Evolutionary conservation across 2,888 invertebrate species (phyloP), one percentile per base, ranked within the genome.

Genomic region (Agrenia bidenticulata): DNA sequence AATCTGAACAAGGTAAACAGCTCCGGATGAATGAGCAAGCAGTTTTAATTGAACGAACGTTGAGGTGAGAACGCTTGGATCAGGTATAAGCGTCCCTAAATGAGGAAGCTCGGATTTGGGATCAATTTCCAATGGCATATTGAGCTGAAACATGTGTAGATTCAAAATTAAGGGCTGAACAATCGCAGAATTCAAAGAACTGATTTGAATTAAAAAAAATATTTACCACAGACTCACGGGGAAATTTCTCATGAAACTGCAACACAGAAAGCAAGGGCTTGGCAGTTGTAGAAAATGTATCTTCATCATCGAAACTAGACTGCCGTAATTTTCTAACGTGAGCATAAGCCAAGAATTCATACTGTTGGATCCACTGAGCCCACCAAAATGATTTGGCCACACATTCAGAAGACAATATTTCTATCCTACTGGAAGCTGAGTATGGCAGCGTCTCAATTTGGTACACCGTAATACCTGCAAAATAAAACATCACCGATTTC

Each of bases 161-260:
- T 39, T 7, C 7, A 15, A 39, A 45, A 15, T 17, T 5, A 45
- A 45, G n/a, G 4, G 15, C n/a, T 45, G 15, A 19, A 45, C n/a
- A 11, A 17, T 9, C 15, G 45, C 19, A 17, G 2, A 15, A 15
- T 15, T 19, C 17, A n/a, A n/a, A n/a, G n/a, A n/a, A n/a, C n/a
- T n/a, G n/a, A n/a, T n/a, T 51, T 15, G 15, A 24, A 11, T 15
- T 17, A 51, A 11, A 9, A 15, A 23, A 24, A 26, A 67, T 66
- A 82, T 85, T 79, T 83, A 91, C 90, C 80, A 92, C 92, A 70
- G 92, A 91, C 80, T 92, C 92, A 72, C 91, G 89, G 0, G 92
- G 92, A 76, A 90, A 82, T 78, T 90, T 89, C 50, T 90, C 89
- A 77, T 92, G 91, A 79, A 92, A 92, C 80, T 92, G 92, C 63